A percentile compares a stretch with the other conserved stretches of the same genome.
Conservation (phyloP, 2,797 vertebrate genomes). For the Parotocinclus haroldoi region DNA sequence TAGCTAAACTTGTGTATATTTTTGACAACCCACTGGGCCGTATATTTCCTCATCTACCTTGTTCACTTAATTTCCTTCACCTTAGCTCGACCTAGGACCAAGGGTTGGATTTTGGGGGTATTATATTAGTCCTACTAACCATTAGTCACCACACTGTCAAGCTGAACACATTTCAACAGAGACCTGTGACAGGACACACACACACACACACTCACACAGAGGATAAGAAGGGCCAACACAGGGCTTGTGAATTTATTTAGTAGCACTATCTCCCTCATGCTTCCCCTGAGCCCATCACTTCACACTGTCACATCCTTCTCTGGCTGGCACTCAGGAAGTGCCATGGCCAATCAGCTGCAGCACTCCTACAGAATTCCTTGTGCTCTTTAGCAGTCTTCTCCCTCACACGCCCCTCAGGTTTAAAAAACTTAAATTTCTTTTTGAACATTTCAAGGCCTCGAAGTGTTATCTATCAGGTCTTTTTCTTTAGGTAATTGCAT, state of each 20-base stretch:
- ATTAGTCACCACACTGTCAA: constrained; percentile 13
- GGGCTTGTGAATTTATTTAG: constrained; percentile 48
- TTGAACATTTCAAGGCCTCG: not conserved
- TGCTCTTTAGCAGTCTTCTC: constrained; percentile 21
- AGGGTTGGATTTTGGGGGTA: not conserved
- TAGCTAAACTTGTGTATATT: too few relatives aligned
- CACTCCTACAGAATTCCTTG: constrained; percentile 42
- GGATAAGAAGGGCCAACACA: constrained; percentile 14
- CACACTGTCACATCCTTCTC: constrained; percentile 52
- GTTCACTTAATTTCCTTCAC: constrained; percentile 2
- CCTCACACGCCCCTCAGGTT: not conserved
- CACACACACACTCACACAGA: constrained; percentile 10
- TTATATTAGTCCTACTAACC: constrained; percentile 9
- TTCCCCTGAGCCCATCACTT: constrained; percentile 51
- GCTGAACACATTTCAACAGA: constrained; percentile 20
- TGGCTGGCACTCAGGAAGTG: constrained; percentile 47
- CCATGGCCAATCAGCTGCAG: constrained; percentile 48
- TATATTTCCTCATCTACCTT: constrained; percentile 9
- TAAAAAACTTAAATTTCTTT: too few relatives aligned
- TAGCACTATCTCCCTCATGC: constrained; percentile 40
- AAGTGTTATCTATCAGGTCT: not conserved
- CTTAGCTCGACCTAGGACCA: constrained; percentile 3
- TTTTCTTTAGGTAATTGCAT: not conserved
- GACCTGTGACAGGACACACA: not conserved
- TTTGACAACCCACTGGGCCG: not conserved